A percentile compares a stretch with the other conserved stretches of the same genome.
These are phyloP conservation scores for Colaptes auratus DNA, from an alignment of 2,113 vertebrate genomes.

Conservation along the genomic window DNA sequence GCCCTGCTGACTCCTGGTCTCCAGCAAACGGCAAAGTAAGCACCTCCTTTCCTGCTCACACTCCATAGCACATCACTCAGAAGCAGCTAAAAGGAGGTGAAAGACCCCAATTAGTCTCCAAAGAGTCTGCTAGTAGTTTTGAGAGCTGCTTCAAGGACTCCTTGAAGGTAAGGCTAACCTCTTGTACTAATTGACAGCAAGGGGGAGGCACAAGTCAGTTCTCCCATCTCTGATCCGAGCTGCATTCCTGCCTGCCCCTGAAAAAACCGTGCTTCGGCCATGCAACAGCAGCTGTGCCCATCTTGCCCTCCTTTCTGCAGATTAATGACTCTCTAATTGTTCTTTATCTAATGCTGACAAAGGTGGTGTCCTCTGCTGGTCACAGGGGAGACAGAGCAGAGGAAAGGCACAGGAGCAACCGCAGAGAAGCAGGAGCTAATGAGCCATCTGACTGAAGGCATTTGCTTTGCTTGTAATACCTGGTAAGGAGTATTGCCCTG, in stretches of 20 bases:
- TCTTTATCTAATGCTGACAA: neutral
- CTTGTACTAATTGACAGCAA: constrained; percentile 37
- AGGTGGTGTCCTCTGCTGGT: neutral
- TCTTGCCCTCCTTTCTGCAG: neutral
- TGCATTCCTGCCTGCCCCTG: neutral
- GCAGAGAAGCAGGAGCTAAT: neutral
- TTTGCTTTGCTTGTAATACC: constrained; percentile 16
- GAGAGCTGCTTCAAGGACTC: neutral
- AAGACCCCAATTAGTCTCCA: constrained; percentile 42
- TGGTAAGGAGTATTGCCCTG: neutral
- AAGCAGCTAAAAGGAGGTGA: constrained; percentile 13
- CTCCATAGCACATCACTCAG: neutral
- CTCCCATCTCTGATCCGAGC: neutral
- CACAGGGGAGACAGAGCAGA: neutral
- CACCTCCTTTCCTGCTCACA: neutral
- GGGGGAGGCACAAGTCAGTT: neutral
- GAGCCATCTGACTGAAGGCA: neutral
- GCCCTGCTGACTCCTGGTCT: neutral
- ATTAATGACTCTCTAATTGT: constrained; percentile 41
- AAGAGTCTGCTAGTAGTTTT: neutral
- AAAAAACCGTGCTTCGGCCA: neutral
- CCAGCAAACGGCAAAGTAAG: neutral
- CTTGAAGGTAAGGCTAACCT: neutral
- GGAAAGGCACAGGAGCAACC: neutral
- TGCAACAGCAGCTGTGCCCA: neutral